phyloP scores from a whole-genome alignment of 1,140 invertebrate species.

The Muscidifurax raptorellus region DNA sequence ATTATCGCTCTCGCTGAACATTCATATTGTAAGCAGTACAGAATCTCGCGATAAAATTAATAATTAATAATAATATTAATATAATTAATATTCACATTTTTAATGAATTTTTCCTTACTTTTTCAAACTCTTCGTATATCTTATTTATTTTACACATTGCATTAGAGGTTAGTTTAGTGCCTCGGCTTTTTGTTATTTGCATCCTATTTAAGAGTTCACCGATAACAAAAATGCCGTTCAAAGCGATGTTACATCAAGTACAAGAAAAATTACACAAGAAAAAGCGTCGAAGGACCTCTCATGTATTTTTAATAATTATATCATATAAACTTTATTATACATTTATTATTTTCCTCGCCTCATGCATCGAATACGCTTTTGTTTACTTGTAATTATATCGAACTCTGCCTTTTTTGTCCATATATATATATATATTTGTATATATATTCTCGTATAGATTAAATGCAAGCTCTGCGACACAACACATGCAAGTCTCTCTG shows the following conservation, averaged over 20 bases:
- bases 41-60: slow-evolving; percentile 38
- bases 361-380: not conserved
- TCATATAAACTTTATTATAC: slow-evolving; percentile 15
- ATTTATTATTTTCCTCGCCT: not conserved
- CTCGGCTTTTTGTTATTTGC: not conserved
- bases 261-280: slow-evolving; percentile 23
- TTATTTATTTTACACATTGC: slow-evolving; percentile 44
- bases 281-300: not conserved
- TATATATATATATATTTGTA: slow-evolving; percentile 25
- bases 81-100: slow-evolving; percentile 48
- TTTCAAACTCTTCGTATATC: slow-evolving; percentile 13
- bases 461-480: slow-evolving; percentile 45
- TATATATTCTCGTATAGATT: slow-evolving; percentile 35
- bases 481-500: slow-evolving; percentile 9
- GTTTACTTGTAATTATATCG: slow-evolving; percentile 15
- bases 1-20: slow-evolving; percentile 21
- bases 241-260: not conserved
- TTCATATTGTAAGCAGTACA: slow-evolving; percentile 49
- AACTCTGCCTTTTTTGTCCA: slow-evolving; percentile 1
- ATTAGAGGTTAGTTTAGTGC: slow-evolving; percentile 26
- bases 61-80: slow-evolving; percentile 45
- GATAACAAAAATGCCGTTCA: not conserved
- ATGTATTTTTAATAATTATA: slow-evolving; percentile 13
- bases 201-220: not conserved
- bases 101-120: slow-evolving; percentile 24